These are phyloP conservation scores for Danaus chrysippus DNA, from an alignment of 2,888 invertebrate species.

Conservation along the genomic window DNA sequence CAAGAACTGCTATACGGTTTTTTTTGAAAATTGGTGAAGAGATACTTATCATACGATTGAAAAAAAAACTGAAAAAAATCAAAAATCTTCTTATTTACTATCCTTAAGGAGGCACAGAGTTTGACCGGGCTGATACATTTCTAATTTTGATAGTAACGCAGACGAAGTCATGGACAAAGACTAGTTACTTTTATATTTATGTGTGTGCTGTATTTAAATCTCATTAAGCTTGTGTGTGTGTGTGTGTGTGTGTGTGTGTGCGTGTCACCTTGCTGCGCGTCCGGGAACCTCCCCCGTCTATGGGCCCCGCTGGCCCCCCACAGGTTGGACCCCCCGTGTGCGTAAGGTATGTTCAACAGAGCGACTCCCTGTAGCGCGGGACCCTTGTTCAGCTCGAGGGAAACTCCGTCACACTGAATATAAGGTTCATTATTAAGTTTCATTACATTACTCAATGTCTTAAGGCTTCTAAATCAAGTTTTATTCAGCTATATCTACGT, in stretches of 20 bases:
- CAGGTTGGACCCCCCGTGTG: constrained; percentile 97
- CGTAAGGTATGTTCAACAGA: constrained; percentile 97
- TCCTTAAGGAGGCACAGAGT: background rate
- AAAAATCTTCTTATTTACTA: no score
- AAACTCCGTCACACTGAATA: constrained; percentile 93
- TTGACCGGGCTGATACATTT: background rate
- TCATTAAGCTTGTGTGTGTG: background rate
- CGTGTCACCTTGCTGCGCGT: constrained; percentile 91
- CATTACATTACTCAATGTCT: no score
- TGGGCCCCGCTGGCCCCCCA: constrained; percentile 88
- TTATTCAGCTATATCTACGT: no score
- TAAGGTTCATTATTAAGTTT: constrained; percentile 5
- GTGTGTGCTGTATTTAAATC: background rate
- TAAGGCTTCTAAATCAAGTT: no score
- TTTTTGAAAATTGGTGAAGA: no score
- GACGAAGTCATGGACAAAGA: no score
- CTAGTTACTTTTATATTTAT: background rate
- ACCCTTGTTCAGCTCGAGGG: constrained; percentile 94
- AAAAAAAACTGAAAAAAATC: no score
- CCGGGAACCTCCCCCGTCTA: constrained; percentile 74
- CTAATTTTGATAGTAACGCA: no score
- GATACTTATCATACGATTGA: no score
- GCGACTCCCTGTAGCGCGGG: constrained; percentile 96
- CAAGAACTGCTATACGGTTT: no score
- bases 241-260: background rate